Evolutionary conservation across 2,888 invertebrate genomes (phyloP).

Genomic region (Linnaemya vulpina): DNA sequence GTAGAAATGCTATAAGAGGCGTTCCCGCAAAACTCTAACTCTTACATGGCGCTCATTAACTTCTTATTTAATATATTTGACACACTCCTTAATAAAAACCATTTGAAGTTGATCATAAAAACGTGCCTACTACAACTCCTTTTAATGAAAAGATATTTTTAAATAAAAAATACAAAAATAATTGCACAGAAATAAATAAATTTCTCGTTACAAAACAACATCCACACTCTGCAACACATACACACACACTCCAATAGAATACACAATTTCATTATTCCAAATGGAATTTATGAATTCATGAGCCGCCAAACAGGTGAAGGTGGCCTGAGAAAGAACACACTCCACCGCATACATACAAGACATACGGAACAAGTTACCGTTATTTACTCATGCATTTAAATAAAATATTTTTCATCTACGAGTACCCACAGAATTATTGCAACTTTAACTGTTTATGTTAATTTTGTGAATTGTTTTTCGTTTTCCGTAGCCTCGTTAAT

Average conservation of each 20-base stretch:
- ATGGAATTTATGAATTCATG: neutral
- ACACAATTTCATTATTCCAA: neutral
- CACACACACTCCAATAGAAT: slow-evolving; percentile 19
- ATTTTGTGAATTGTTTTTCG: slow-evolving; percentile 35
- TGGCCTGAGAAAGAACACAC: neutral
- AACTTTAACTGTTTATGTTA: slow-evolving; percentile 54
- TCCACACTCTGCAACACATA: too few species aligned
- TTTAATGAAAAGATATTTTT: too few species aligned
- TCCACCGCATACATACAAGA: neutral
- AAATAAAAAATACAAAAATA: too few species aligned
- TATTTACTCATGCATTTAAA: slow-evolving; percentile 15
- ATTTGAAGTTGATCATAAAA: too few species aligned
- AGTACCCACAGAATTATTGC: slow-evolving; percentile 5
- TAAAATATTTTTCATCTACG: slow-evolving; percentile 23
- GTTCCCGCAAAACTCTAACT: too few species aligned
- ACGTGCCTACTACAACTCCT: too few species aligned
- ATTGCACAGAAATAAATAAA: neutral
- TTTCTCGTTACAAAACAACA: too few species aligned
- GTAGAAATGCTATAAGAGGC: too few species aligned
- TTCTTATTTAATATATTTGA: too few species aligned
- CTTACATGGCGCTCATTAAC: too few species aligned
- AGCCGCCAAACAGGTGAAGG: neutral
- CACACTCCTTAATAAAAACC: too few species aligned
- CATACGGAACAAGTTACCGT: neutral
- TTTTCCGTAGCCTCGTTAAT: neutral